Conservation (phyloP, 2,113 vertebrate genomes). For the Scartelaos histophorus region DNA sequence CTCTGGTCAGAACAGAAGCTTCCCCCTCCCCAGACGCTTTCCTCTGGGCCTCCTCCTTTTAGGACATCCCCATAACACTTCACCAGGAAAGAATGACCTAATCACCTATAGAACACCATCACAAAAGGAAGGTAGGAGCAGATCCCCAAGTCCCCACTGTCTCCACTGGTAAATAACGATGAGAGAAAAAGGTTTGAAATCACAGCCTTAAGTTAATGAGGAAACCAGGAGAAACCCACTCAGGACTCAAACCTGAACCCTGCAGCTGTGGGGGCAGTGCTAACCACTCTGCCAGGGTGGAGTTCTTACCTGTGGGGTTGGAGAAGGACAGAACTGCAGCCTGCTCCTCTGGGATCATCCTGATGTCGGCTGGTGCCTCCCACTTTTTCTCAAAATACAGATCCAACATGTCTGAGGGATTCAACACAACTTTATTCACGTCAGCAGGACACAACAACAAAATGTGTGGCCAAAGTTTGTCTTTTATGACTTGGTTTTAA, state of each 20-base stretch:
- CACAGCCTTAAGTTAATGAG: background rate
- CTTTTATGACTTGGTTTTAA: no score
- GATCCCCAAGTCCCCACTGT: no score
- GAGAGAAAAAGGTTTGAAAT: no score
- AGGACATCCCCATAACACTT: no score
- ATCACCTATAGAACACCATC: no score
- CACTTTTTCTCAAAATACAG: slow-evolving; percentile 84
- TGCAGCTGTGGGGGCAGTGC: background rate
- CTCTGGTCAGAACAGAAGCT: no score
- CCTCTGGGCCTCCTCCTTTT: no score
- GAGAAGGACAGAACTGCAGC: slow-evolving; percentile 82
- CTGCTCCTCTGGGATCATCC: slow-evolving; percentile 75
- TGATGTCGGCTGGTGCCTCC: slow-evolving; percentile 46
- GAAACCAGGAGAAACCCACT: background rate
- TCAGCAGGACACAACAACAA: background rate
- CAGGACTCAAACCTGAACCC: background rate
- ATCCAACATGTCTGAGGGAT: slow-evolving; percentile 59
- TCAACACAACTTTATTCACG: background rate
- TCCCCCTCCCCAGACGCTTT: no score
- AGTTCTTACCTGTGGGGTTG: slow-evolving; percentile 77
- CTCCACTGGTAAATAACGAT: no score
- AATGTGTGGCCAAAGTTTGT: no score
- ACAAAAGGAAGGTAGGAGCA: no score
- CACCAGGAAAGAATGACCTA: no score
- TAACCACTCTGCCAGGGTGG: background rate